These are phyloP conservation scores for Leptopilina drosophilae DNA, from an alignment of 2,888 invertebrate genomes.

Conservation along the genomic window DNA sequence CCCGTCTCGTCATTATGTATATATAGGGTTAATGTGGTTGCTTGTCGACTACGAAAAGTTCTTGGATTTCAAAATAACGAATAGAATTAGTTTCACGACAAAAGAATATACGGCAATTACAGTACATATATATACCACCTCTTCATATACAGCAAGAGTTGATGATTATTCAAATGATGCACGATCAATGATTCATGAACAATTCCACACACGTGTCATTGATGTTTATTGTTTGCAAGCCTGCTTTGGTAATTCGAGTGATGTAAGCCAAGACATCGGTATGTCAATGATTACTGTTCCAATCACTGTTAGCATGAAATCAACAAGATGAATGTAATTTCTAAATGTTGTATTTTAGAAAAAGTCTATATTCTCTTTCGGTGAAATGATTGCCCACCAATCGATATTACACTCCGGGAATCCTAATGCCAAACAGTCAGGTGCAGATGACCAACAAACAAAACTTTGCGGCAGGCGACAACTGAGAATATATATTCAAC, in stretches of 20 bases:
- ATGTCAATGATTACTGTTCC: constrained; percentile 2
- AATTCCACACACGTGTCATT: constrained; percentile 23
- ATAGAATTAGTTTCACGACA: not conserved
- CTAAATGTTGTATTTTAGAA: not conserved
- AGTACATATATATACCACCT: not conserved
- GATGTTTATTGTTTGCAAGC: constrained; percentile 21
- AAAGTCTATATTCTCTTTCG: too few species aligned
- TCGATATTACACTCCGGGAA: constrained; percentile 57
- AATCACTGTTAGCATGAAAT: not conserved
- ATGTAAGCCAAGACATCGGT: constrained; percentile 14
- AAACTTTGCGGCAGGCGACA: constrained; percentile 59
- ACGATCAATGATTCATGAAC: constrained; percentile 33
- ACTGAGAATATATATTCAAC: constrained; percentile 57
- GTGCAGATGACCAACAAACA: constrained; percentile 66
- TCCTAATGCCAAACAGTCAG: constrained; percentile 71
- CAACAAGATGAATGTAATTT: not conserved
- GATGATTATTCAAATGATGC: constrained; percentile 22
- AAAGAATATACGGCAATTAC: constrained; percentile 1
- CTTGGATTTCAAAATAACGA: not conserved
- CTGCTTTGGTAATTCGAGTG: constrained; percentile 28
- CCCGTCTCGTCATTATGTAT: not conserved
- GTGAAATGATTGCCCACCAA: constrained; percentile 30
- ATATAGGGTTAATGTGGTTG: not conserved
- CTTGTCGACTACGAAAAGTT: too few species aligned
- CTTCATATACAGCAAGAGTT: not conserved